Conservation (phyloP, 2,888 invertebrate genomes). For the Protophormia terraenovae region DNA sequence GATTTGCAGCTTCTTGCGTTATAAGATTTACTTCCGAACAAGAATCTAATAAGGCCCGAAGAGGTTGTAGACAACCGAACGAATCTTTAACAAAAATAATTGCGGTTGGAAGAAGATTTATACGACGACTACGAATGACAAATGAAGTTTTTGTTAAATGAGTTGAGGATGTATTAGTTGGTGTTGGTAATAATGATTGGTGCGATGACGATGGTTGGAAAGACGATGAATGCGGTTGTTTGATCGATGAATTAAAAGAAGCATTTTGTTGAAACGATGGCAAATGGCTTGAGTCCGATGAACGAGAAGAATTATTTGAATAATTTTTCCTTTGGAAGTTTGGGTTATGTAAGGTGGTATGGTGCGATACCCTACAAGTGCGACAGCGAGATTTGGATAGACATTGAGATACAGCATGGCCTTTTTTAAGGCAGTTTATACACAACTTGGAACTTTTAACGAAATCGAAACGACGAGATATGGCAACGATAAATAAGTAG, state of each 20-base stretch:
- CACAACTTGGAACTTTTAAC: background rate
- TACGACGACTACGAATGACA: background rate
- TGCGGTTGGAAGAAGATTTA: background rate
- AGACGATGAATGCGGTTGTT: background rate
- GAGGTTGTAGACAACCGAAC: constrained; percentile 16
- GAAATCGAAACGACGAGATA: background rate
- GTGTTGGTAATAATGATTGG: background rate
- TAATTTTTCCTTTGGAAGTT: background rate
- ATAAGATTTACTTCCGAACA: constrained; percentile 1
- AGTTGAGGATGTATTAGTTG: background rate
- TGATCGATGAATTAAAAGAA: background rate
- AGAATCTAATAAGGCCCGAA: constrained; percentile 36
- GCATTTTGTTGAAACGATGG: background rate
- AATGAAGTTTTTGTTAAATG: background rate
- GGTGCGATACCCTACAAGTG: background rate
- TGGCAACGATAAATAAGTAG: background rate
- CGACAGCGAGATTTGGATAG: constrained; percentile 1
- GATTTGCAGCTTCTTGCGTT: background rate
- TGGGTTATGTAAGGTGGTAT: background rate
- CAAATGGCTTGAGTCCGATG: too few species aligned
- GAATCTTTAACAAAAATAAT: constrained; percentile 25
- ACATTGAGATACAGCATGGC: background rate
- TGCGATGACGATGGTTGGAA: constrained; percentile 21
- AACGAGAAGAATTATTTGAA: background rate
- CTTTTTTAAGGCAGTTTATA: constrained; percentile 11